Conservation (phyloP, 2,797 vertebrate species). For the Clarias fuscus region DNA sequence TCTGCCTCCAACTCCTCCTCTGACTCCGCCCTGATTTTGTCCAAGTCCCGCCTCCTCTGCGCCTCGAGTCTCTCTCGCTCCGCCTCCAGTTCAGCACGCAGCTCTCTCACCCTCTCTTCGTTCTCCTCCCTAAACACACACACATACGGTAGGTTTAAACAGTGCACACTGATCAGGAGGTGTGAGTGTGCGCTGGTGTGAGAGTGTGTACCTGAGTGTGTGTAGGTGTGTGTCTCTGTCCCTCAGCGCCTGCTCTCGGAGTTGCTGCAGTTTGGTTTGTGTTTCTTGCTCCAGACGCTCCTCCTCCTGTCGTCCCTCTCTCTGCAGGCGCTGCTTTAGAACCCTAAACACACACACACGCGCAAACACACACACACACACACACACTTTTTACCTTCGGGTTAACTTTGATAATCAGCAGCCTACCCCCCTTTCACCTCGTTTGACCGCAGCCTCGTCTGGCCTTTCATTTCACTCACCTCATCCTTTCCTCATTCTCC, state of each 20-base stretch:
- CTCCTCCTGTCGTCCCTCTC: constrained; percentile 41
- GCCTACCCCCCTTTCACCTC: neutral
- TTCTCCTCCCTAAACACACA: constrained; percentile 64
- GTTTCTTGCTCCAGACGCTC: constrained; percentile 35
- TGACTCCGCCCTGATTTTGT: constrained; percentile 70
- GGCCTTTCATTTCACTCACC: constrained; percentile 63
- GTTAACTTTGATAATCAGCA: neutral
- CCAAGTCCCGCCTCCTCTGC: constrained; percentile 63
- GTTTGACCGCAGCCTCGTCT: neutral
- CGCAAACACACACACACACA: constrained; percentile 9
- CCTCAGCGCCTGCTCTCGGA: constrained; percentile 20
- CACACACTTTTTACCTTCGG: constrained; percentile 5
- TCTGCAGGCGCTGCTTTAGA: constrained; percentile 40
- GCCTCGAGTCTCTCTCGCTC: constrained; percentile 68
- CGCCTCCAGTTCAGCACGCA: constrained; percentile 68
- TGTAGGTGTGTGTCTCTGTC: constrained; percentile 27
- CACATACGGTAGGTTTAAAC: neutral
- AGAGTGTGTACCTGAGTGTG: constrained; percentile 16
- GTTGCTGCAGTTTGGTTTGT: constrained; percentile 31
- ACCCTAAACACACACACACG: constrained; percentile 16
- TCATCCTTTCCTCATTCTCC: constrained; percentile 75
- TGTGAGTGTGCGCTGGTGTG: neutral
- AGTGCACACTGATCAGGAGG: neutral
- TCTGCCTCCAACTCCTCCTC: constrained; percentile 70
- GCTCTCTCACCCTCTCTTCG: constrained; percentile 65